Evolutionary conservation across 2,888 invertebrate genomes (phyloP).

Genomic region (Acronicta leporina): DNA sequence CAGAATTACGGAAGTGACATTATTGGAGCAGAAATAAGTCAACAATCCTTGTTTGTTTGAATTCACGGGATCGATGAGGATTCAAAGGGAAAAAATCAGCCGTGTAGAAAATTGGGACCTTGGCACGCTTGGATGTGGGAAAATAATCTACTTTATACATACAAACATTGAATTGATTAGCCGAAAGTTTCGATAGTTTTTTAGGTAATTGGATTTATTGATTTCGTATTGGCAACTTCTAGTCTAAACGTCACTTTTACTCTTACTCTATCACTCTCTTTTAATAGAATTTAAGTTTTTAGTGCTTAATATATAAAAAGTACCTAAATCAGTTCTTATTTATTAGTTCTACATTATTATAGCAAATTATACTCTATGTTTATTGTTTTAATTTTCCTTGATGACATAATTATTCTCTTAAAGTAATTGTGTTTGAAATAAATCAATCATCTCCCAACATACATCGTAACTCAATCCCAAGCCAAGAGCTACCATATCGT

Average conservation of each 20-base stretch:
- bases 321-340: no score
- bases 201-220: conserved; percentile 6
- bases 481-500: conserved; percentile 25
- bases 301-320: no score
- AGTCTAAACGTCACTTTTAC: no score
- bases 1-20: conserved; percentile 56
- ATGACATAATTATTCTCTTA: neutral
- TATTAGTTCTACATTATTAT: no score
- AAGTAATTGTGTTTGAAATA: no score
- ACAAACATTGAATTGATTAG: conserved; percentile 47
- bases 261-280: no score
- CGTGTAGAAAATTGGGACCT: conserved; percentile 54
- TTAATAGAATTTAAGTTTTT: no score
- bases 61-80: conserved; percentile 46
- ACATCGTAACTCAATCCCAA: conserved; percentile 8
- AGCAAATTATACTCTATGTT: neutral
- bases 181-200: conserved; percentile 15
- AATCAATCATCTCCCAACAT: neutral
- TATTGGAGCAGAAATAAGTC: conserved; percentile 57
- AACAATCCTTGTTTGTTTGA: conserved; percentile 61
- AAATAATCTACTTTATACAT: conserved; percentile 52
- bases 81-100: conserved; percentile 53
- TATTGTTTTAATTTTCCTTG: neutral
- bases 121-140: conserved; percentile 42
- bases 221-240: no score